Conservation (phyloP, 2,888 invertebrate species). For the Automeris io region DNA sequence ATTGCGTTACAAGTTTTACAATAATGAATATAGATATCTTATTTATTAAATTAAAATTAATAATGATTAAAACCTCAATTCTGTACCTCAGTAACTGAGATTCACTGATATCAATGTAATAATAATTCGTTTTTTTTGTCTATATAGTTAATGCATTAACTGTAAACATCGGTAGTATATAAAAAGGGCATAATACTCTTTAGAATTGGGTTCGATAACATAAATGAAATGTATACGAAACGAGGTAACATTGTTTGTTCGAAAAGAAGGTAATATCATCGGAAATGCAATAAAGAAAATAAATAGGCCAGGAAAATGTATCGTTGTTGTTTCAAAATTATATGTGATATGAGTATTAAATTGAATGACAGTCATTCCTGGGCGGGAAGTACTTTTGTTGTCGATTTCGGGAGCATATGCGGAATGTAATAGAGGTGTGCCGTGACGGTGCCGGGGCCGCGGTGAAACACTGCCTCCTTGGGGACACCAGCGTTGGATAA, state of each 20-base stretch:
- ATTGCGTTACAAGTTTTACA: too few species aligned
- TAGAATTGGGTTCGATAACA: neutral
- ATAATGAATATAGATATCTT: too few species aligned
- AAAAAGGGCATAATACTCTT: neutral
- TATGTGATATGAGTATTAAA: constrained; percentile 31
- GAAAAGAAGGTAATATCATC: neutral
- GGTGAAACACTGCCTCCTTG: neutral
- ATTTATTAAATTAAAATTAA: too few species aligned
- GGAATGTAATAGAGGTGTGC: constrained; percentile 3
- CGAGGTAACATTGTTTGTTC: neutral
- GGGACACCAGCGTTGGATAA: neutral
- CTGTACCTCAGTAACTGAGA: too few species aligned
- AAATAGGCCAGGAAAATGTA: neutral
- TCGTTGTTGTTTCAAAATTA: neutral
- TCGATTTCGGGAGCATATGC: constrained; percentile 1
- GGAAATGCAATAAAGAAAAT: neutral
- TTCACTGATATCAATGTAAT: too few species aligned
- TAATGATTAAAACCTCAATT: too few species aligned
- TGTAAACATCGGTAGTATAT: neutral
- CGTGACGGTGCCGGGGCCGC: too few species aligned
- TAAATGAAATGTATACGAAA: neutral
- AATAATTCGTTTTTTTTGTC: too few species aligned
- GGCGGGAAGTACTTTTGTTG: constrained; percentile 35
- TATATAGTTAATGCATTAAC: too few species aligned
- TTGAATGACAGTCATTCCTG: constrained; percentile 39